These are phyloP conservation scores for Cyclura pinguis DNA, from an alignment of 2,797 vertebrate genomes.

Conservation along the genomic window DNA sequence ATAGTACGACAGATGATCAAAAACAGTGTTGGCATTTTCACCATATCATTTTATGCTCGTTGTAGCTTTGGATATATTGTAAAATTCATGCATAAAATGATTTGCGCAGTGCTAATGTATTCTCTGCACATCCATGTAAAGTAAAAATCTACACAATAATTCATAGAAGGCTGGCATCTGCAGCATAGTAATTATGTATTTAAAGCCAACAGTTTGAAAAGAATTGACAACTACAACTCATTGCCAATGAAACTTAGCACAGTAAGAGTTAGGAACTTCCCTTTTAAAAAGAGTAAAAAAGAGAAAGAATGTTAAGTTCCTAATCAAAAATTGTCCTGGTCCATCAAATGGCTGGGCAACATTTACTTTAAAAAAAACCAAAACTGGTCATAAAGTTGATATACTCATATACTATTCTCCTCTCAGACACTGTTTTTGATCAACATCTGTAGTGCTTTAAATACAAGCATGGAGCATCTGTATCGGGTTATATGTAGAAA, in stretches of 20 bases:
- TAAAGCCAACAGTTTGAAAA: background rate
- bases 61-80: background rate
- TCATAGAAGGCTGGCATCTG: background rate
- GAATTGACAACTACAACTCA: background rate
- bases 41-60: background rate
- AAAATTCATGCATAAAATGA: background rate
- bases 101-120: background rate
- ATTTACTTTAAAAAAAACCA: background rate
- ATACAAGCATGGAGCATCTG: slow-evolving; percentile 16
- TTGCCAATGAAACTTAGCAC: background rate
- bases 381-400: slow-evolving; percentile 1
- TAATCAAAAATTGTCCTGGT: background rate
- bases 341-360: background rate
- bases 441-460: slow-evolving; percentile 37
- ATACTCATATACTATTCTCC: background rate
- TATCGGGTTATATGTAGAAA: slow-evolving; percentile 42
- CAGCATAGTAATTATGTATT: background rate
- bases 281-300: background rate
- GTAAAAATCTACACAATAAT: background rate
- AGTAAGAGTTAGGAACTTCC: background rate
- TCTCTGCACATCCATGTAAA: background rate
- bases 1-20: too few relatives aligned
- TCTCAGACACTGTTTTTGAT: background rate
- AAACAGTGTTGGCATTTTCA: background rate
- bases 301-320: background rate